Evolutionary conservation across 2,888 invertebrate species (phyloP).

Genomic region (Temnothorax unifasciatus): DNA sequence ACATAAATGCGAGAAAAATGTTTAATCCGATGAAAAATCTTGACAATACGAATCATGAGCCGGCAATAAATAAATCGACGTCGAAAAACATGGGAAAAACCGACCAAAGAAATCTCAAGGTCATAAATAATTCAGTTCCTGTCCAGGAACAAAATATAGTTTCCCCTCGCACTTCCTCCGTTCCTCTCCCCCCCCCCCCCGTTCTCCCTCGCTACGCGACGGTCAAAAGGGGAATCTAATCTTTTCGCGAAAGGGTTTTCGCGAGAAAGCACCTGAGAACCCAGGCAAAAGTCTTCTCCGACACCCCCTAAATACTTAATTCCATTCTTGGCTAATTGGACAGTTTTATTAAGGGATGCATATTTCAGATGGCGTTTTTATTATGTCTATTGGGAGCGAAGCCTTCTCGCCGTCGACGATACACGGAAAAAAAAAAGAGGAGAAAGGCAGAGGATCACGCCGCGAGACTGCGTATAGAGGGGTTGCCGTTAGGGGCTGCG

Average conservation of each 20-base stretch:
- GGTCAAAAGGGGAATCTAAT: constrained; percentile 78
- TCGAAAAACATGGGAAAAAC: constrained; percentile 61
- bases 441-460: constrained; percentile 9
- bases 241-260: constrained; percentile 80
- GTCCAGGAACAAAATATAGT: constrained; percentile 64
- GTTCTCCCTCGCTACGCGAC: constrained; percentile 18
- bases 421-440: constrained; percentile 17
- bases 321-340: constrained; percentile 86
- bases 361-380: constrained; percentile 86
- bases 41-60: background rate
- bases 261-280: constrained; percentile 75
- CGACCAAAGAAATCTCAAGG: constrained; percentile 74
- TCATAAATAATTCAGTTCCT: constrained; percentile 83
- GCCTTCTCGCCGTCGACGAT: constrained; percentile 37
- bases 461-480: constrained; percentile 34
- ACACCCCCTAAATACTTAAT: constrained; percentile 85
- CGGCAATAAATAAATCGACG: constrained; percentile 63
- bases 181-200: background rate
- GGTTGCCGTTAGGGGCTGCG: constrained; percentile 57
- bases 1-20: background rate
- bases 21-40: background rate
- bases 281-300: constrained; percentile 71
- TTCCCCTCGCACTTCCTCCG: constrained; percentile 6
- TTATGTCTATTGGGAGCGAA: constrained; percentile 84
- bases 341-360: constrained; percentile 86